Evolutionary conservation across 2,888 invertebrate genomes (phyloP), one percentile per base, ranked within the genome.

Genomic region (Maniola hyperantus): DNA sequence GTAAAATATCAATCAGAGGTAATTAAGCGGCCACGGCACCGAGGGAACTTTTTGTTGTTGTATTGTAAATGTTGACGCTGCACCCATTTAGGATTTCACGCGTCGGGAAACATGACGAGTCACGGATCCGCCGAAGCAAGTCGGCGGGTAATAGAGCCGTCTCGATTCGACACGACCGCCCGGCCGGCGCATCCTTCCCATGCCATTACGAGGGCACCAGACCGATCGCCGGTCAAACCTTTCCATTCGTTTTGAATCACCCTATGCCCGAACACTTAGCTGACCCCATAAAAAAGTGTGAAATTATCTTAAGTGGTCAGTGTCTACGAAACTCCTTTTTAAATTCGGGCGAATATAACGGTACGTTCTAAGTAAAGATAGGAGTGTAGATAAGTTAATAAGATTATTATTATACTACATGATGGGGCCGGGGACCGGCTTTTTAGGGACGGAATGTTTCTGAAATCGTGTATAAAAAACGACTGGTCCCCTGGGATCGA

Each of bases 391-490:
- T 91, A 91, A 88, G 89, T 89, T 90, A 90, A 92, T 91, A 91
- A 90, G 90, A 89, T 89, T 91, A 90, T 89, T 90, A 89, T 89
- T 89, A 89, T 87, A 87, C 84, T 83, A 83, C 83, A 82, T 79
- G 84, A 79, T 83, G 85, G 84, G 87, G 83, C 85, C 87, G 85
- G 83, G 76, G 88, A 89, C 90, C 90, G 89, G 89, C 83, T 90
- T 87, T 68, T 88, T 88, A 85, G 81, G 85, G 83, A 82, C 85
- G 91, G 89, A 90, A 89, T 90, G 90, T 88, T 84, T 87, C 86
- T 84, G 87, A 87, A 85, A 87, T 79, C 85, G 89, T 88, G 85
- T 91, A 92, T 92, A 92, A 91, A 91, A 91, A 92, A 91, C 91
- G 85, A 78, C 73, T 83, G 87, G 82, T 83, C 81, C 87, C 83